Evolutionary conservation across 2,888 invertebrate species (phyloP), one percentile per base, ranked within the genome.

Genomic region (Sminthurides aquaticus): DNA sequence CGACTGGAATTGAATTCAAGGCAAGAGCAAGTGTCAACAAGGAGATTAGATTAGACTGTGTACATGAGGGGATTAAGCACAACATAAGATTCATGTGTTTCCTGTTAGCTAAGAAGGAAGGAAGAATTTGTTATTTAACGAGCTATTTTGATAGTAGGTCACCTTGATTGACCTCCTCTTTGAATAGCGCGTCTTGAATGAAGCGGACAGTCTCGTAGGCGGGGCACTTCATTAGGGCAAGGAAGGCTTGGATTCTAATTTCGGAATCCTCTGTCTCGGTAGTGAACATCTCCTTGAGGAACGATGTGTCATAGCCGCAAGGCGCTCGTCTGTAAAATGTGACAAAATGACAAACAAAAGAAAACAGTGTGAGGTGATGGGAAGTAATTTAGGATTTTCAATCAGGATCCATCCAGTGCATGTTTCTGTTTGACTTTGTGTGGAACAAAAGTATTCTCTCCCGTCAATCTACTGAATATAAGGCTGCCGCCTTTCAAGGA

Each of bases 191-290:
- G 60, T 85, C 83, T 76, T 88, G 87, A 56, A 96, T 86, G 62
- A 84, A 84, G 63, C 86, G 81, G 0, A 96, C 82, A 0, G 88
- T 84, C 56, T 85, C 82, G 71, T 90, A 86, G 73, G 87, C 86
- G 0, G 94, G 93, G 77, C 96, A 97, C 62, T 85, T 84, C 91
- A 95, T 95, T 2, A 91, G 83, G 79, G 91, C 90, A 52, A 94
- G 79, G 78, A 95, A 96, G 1, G 93, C 87, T 3, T 88, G 87
- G 56, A 95, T 88, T 27, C 96, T 84, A 25, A 96, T 80, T 81
- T 96, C 95, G 0, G 89, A 82, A 76, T 95, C 88, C 67, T 87
- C 82, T 1, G 84, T 82, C 62, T 83, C 83, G 75, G 89, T 86
- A 11, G 85, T 82, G 78, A 87, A 92, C 24, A 87, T 18, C 48